A percentile compares a stretch with the other conserved stretches of the same genome.
These are phyloP conservation scores for Kuschelorhynchus macadamiae DNA, from an alignment of 2,888 invertebrate genomes.

Conservation along the genomic window DNA sequence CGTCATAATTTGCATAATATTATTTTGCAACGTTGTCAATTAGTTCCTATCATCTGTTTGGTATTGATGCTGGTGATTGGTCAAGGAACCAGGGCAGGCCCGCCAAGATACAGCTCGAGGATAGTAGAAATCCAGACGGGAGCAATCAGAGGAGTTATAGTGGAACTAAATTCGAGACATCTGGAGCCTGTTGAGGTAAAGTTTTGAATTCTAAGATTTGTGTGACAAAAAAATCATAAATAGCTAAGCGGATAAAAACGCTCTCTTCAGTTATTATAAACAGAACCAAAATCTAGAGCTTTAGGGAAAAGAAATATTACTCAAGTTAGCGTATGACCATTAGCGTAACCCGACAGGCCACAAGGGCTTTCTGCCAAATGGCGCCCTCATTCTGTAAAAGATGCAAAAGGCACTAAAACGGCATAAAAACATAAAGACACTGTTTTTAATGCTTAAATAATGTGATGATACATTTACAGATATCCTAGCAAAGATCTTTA, in stretches of 20 bases:
- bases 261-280: background rate
- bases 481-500: too few relatives aligned
- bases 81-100: slow-evolving; percentile 66
- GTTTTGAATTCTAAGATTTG: too few relatives aligned
- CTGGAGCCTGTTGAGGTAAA: slow-evolving; percentile 81
- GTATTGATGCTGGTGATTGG: slow-evolving; percentile 27
- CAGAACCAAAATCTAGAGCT: too few relatives aligned
- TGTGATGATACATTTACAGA: too few relatives aligned
- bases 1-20: slow-evolving; percentile 25
- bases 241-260: background rate
- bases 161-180: slow-evolving; percentile 80
- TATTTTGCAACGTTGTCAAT: background rate
- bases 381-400: too few relatives aligned
- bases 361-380: too few relatives aligned
- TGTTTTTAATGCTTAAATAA: too few relatives aligned
- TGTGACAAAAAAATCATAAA: background rate
- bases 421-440: too few relatives aligned
- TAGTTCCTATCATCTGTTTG: slow-evolving; percentile 19
- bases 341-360: too few relatives aligned
- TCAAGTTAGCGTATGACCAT: too few relatives aligned
- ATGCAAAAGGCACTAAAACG: too few relatives aligned
- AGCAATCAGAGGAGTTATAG: slow-evolving; percentile 77
- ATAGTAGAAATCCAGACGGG: slow-evolving; percentile 86
- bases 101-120: slow-evolving; percentile 82
- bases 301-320: too few relatives aligned